A percentile compares a stretch with the other conserved stretches of the same genome.
phyloP scores from a whole-genome alignment of 2,888 invertebrate genomes.

The Sipha maydis region DNA sequence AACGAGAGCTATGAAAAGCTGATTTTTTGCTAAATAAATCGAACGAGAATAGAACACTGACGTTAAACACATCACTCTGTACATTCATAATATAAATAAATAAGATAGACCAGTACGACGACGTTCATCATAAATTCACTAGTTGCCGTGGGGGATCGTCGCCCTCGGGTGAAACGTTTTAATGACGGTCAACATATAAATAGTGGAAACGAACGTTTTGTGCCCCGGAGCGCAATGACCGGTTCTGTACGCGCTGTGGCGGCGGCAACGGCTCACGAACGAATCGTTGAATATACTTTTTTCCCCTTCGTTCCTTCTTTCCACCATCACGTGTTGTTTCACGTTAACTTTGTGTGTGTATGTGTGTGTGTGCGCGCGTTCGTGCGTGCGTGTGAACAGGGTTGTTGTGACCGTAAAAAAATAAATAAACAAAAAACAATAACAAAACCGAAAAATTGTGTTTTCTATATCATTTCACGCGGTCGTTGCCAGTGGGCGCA shows the following conservation, averaged over 20 bases:
- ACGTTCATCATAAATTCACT: slow-evolving; percentile 26
- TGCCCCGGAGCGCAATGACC: slow-evolving; percentile 46
- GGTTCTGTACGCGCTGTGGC: slow-evolving; percentile 5
- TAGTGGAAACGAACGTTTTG: slow-evolving; percentile 21
- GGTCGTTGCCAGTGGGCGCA: not conserved
- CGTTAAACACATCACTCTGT: no score
- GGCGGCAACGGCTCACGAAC: not conserved
- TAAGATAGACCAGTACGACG: not conserved
- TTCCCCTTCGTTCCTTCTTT: not conserved
- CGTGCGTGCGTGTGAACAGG: not conserved
- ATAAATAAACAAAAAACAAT: not conserved
- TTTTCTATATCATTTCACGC: slow-evolving; percentile 4
- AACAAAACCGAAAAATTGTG: not conserved
- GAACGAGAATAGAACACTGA: no score
- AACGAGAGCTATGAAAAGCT: no score
- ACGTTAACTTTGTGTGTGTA: not conserved
- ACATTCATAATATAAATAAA: not conserved
- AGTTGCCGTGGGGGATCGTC: slow-evolving; percentile 28
- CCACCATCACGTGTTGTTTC: not conserved
- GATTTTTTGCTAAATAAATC: no score
- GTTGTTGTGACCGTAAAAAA: slow-evolving; percentile 2
- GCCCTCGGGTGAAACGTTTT: slow-evolving; percentile 32
- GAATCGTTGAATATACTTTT: slow-evolving; percentile 24
- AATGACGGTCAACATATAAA: slow-evolving; percentile 30
- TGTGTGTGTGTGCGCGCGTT: no score